phyloP scores from a whole-genome alignment of 37 sponge, comb jelly and placozoan genomes.

The Oscarella lobularis region DNA sequence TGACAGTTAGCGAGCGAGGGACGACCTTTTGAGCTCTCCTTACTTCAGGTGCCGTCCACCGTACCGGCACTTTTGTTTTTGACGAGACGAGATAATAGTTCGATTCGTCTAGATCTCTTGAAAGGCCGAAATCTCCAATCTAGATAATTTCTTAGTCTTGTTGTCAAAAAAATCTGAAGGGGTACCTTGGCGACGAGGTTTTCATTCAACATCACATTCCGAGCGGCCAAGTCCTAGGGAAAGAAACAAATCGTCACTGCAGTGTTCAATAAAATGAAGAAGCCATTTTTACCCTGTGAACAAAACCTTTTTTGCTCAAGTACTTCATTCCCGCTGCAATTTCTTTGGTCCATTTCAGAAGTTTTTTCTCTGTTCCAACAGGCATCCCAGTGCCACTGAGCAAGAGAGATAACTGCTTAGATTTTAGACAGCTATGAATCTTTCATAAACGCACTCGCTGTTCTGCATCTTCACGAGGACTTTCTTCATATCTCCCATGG shows the following conservation, averaged over 20 bases:
- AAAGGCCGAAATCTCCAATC: not conserved
- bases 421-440: too few species aligned
- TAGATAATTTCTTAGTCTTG: too few species aligned
- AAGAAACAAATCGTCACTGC: not conserved
- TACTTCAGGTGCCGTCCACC: conserved; percentile 1
- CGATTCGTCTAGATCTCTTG: not conserved
- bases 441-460: too few species aligned
- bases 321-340: not conserved
- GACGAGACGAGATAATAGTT: not conserved
- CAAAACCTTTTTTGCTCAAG: not conserved
- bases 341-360: not conserved
- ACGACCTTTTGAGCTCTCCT: too few species aligned
- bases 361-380: not conserved
- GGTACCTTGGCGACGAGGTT: too few species aligned
- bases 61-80: not conserved
- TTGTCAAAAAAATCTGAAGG: too few species aligned
- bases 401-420: too few species aligned
- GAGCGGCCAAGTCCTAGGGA: not conserved
- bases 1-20: too few species aligned
- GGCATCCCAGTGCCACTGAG: too few species aligned
- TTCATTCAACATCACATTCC: not conserved
- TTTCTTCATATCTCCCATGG: not conserved
- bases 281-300: not conserved
- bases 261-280: too few species aligned
- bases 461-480: too few species aligned